These are phyloP conservation scores for Paracentrotus lividus DNA, from an alignment of 53 echinoderm and acorn worm genomes.

Conservation along the genomic window DNA sequence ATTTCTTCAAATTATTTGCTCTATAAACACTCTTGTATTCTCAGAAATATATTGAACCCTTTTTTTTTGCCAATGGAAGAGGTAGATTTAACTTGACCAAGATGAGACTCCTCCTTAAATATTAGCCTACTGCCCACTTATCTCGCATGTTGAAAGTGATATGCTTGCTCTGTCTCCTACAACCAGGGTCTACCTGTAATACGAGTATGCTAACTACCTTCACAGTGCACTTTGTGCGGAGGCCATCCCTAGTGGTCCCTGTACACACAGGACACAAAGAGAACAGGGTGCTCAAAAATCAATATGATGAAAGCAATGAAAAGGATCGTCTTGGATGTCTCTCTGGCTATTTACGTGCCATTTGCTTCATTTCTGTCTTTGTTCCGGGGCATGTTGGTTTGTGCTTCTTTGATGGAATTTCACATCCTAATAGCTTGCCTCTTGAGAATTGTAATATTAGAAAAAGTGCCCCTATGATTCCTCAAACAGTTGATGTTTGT, in stretches of 20 bases:
- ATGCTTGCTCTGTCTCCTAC: constrained; percentile 32
- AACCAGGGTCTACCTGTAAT: constrained; percentile 14
- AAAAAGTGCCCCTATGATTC: background rate
- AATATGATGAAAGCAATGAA: constrained; percentile 20
- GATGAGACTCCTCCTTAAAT: constrained; percentile 50
- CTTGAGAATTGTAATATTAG: background rate
- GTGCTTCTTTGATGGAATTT: constrained; percentile 14
- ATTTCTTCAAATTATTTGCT: background rate
- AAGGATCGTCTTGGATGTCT: constrained; percentile 8
- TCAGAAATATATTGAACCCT: background rate
- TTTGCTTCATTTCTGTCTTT: constrained; percentile 7
- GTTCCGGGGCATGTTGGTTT: background rate
- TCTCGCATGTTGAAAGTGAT: background rate
- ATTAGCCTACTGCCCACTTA: constrained; percentile 18
- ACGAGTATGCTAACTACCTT: constrained; percentile 13
- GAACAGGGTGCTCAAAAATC: constrained; percentile 38
- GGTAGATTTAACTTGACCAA: background rate
- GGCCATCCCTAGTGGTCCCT: constrained; percentile 39
- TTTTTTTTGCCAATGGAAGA: background rate
- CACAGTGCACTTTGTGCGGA: background rate
- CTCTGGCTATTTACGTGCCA: constrained; percentile 22
- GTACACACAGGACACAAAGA: background rate
- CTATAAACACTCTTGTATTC: background rate
- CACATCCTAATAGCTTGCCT: constrained; percentile 18
- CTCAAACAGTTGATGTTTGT: background rate